Conservation (phyloP, 2,113 vertebrate genomes). For the Copsychus sechellarum region DNA sequence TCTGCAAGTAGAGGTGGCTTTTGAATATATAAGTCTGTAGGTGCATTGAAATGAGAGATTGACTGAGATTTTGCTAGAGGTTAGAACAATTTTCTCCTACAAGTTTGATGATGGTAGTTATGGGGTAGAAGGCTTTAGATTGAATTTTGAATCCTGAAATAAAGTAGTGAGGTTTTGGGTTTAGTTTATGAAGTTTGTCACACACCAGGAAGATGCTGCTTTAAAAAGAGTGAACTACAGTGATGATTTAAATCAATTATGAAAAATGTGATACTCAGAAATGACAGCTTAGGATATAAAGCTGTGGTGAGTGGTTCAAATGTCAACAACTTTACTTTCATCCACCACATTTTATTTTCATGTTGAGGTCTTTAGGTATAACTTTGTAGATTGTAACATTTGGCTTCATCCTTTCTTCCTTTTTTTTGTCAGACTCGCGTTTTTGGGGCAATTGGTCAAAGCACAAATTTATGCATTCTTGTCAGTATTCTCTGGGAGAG, state of each 20-base stretch:
- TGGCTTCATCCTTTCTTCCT: not conserved
- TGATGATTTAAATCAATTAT: not conserved
- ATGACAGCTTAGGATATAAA: not conserved
- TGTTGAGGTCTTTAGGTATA: not conserved
- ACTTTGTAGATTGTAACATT: not conserved
- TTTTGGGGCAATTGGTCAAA: not conserved
- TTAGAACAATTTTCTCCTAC: not conserved
- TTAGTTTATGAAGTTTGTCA: not conserved
- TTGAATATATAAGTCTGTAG: not conserved
- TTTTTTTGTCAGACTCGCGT: fast-evolving
- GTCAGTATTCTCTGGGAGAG: not conserved
- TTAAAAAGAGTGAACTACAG: not conserved
- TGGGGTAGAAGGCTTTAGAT: not conserved
- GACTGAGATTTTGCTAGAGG: not conserved
- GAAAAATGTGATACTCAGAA: not conserved
- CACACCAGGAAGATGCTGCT: not conserved
- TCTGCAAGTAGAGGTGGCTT: not conserved
- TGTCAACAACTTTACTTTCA: not conserved
- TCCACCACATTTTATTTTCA: not conserved
- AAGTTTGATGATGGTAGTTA: not conserved
- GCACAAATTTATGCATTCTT: not conserved
- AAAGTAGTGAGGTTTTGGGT: not conserved
- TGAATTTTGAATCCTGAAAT: not conserved
- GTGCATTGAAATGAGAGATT: not conserved
- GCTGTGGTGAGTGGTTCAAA: not conserved